Percentiles rank a stretch among this genome's conserved stretches.
phyloP scores from a whole-genome alignment of 2,113 vertebrate genomes.

The Aphyosemion australe region DNA sequence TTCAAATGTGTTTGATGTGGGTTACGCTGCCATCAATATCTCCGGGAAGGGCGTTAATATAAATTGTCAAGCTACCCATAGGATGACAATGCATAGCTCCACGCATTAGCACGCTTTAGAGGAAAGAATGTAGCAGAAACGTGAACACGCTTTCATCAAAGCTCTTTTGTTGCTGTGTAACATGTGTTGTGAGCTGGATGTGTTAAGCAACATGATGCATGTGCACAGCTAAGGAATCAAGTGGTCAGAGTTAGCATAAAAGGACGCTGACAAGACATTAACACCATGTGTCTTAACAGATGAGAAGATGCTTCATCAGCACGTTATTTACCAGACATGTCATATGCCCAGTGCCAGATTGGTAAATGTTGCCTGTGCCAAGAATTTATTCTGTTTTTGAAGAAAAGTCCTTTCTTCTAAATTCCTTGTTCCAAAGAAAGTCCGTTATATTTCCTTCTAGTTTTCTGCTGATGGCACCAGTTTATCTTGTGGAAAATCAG shows the following conservation, averaged over 20 bases:
- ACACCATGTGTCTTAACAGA: conserved; percentile 26
- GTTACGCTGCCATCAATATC: conserved; percentile 47
- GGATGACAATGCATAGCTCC: conserved; percentile 37
- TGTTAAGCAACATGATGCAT: conserved; percentile 20
- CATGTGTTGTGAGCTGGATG: conserved; percentile 1
- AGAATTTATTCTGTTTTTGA: conserved; percentile 46
- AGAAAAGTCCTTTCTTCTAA: conserved; percentile 42
- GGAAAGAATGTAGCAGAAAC: conserved; percentile 44
- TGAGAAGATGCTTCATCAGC: conserved; percentile 23
- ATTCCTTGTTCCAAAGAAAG: conserved; percentile 62
- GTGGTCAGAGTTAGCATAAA: conserved; percentile 11
- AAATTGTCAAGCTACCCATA: conserved; percentile 43
- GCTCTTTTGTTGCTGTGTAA: conserved; percentile 20
- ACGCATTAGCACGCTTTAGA: conserved; percentile 36
- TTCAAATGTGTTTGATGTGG: conserved; percentile 56
- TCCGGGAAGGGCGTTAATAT: conserved; percentile 30
- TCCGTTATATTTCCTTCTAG: conserved; percentile 21
- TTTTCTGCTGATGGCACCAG: conserved; percentile 42
- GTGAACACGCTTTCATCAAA: conserved; percentile 42
- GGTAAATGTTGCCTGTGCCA: conserved; percentile 40
- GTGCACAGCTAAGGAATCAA: conserved; percentile 11
- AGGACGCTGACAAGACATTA: conserved; percentile 25
- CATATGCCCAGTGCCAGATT: conserved; percentile 39
- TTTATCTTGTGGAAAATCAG: conserved; percentile 48
- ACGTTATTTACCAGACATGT: conserved; percentile 28